These are phyloP conservation scores for Drosophila equinoxialis DNA, from an alignment of 1,140 invertebrate species.

Conservation along the genomic window DNA sequence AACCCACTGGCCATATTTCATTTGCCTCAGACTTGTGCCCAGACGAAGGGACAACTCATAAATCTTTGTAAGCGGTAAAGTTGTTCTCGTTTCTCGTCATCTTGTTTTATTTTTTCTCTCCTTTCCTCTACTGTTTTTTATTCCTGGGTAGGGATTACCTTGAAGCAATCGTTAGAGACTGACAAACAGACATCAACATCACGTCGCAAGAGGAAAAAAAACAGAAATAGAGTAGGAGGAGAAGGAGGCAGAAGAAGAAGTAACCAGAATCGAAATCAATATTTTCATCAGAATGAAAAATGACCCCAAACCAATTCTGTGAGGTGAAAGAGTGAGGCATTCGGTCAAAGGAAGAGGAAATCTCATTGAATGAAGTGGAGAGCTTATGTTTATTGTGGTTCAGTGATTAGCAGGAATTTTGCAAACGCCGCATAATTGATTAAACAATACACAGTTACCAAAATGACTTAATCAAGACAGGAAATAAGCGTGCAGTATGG, in stretches of 20 bases:
- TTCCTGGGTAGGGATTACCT: constrained; percentile 35
- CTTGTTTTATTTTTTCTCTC: background rate
- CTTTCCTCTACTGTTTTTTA: constrained; percentile 29
- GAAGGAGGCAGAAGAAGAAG: background rate
- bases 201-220: constrained; percentile 23
- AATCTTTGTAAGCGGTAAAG: constrained; percentile 48
- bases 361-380: constrained; percentile 39
- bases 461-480: constrained; percentile 69
- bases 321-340: background rate
- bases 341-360: constrained; percentile 34
- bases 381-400: constrained; percentile 44
- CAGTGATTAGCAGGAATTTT: constrained; percentile 69
- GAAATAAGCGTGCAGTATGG: constrained; percentile 53
- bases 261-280: constrained; percentile 62
- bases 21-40: constrained; percentile 46
- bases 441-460: constrained; percentile 34
- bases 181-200: constrained; percentile 79
- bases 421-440: constrained; percentile 75
- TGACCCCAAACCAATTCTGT: constrained; percentile 39
- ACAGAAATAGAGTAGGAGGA: background rate
- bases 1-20: constrained; percentile 70
- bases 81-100: constrained; percentile 7
- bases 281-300: constrained; percentile 78
- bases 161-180: constrained; percentile 75
- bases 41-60: constrained; percentile 60